Conservation (phyloP, 2,113 vertebrate genomes). For the Solea solea region DNA sequence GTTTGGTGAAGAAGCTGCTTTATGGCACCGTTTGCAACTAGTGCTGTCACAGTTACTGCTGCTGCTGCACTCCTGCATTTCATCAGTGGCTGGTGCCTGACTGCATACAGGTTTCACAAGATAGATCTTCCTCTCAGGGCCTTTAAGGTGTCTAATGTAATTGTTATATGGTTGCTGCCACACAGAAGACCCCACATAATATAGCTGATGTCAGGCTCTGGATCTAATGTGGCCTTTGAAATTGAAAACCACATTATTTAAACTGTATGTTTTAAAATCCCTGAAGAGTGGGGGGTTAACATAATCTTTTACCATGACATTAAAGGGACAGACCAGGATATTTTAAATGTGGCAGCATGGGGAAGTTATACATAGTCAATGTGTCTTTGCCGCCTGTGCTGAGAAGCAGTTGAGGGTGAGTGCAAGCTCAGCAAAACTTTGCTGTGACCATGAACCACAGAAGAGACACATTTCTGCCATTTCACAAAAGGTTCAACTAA, state of each 20-base stretch:
- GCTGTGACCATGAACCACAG: too few species aligned
- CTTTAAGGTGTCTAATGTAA: constrained; percentile 3
- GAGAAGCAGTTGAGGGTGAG: too few species aligned
- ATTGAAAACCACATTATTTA: constrained; percentile 4
- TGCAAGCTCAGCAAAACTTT: too few species aligned
- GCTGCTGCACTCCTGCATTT: constrained; percentile 31
- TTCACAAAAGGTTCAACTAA: too few species aligned
- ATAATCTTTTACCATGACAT: neutral
- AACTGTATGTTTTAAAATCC: neutral
- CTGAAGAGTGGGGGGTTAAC: neutral
- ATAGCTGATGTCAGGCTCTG: neutral
- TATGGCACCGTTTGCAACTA: constrained; percentile 32
- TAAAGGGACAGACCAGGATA: too few species aligned
- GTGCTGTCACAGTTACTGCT: constrained; percentile 15
- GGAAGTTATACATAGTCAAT: too few species aligned
- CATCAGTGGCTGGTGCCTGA: constrained; percentile 31
- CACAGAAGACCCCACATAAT: neutral
- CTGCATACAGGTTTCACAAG: constrained; percentile 17
- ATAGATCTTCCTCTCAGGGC: constrained; percentile 7
- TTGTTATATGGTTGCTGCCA: constrained; percentile 10
- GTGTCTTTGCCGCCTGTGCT: too few species aligned
- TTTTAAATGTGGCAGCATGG: too few species aligned
- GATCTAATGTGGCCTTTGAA: neutral
- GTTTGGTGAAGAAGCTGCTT: constrained; percentile 28
- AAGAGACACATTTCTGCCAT: too few species aligned